These are phyloP conservation scores for Metaphire vulgaris DNA, from an alignment of 1,140 invertebrate species.

Conservation along the genomic window DNA sequence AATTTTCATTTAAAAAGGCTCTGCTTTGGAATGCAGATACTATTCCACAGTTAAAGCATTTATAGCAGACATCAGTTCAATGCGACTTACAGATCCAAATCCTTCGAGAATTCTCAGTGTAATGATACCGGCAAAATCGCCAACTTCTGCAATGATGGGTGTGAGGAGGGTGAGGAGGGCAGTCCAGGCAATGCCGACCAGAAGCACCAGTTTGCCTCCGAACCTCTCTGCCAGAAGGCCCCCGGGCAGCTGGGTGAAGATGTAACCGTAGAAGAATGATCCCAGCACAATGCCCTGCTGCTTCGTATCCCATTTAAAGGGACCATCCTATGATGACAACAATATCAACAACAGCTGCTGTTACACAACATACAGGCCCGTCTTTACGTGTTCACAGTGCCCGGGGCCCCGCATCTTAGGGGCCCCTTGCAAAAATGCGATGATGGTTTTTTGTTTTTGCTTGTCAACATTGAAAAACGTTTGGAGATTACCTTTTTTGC, in stretches of 20 bases:
- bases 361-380: background rate
- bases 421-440: too few relatives aligned
- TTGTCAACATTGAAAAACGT: too few relatives aligned
- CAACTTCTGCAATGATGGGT: constrained; percentile 5
- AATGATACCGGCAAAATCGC: constrained; percentile 20
- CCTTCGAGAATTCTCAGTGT: constrained; percentile 19
- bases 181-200: background rate
- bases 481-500: too few relatives aligned
- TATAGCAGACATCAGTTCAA: too few relatives aligned
- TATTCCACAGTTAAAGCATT: background rate
- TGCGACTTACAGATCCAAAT: too few relatives aligned
- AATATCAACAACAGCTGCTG: too few relatives aligned
- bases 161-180: background rate
- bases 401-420: too few relatives aligned
- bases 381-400: too few relatives aligned
- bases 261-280: constrained; percentile 52
- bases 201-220: constrained; percentile 41
- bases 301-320: constrained; percentile 46
- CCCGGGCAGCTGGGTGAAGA: constrained; percentile 49
- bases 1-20: too few relatives aligned
- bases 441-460: too few relatives aligned
- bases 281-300: constrained; percentile 48
- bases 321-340: too few relatives aligned
- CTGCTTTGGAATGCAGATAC: background rate
- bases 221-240: constrained; percentile 47